Base-by-base conservation (phyloP, 2,113 vertebrate genomes). In the Forbesichthys agassizii region DNA sequence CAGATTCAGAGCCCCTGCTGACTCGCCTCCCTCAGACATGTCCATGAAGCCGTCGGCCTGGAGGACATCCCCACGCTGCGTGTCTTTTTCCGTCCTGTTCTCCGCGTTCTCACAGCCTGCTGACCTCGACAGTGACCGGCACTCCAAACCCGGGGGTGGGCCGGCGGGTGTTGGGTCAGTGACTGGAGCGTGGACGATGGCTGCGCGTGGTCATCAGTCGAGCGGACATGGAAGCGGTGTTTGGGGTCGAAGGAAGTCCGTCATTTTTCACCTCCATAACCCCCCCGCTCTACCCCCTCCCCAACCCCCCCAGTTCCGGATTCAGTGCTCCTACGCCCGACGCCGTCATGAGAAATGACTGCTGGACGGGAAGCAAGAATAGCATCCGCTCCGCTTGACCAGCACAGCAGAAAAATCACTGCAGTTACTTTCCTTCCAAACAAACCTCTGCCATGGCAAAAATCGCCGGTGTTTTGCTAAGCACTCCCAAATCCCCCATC, bases 121-220 rank as follows among this genome's bases (percentile, higher is more conserved):
- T 86, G 84, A 77, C 89, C 86, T 71, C 76, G 73, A 20, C 56
- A 63, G 10, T 58, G 80, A 86, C 84, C 82, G 68, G 75, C 66
- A 47, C 81, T 75, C 73, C 68, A 61, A 18, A 11, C 13, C 27
- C 11, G 20, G 27, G 16, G 33, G 27, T 51, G 27, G 27, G 20
- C 69, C 60, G 13, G 56, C 69, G 62, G 13, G 56, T 58, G 66
- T 33, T 27, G 80, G 83, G 83, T 88, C 82, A 74, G 36, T 75
- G 80, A 71, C 88, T 70, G 80, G 80, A 85, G 79, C 36, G 66
- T 73, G 80, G 83, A 90, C 79, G 77, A 74, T 42, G 68, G 77
- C 75, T 42, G 68, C 67, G 54, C 61, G 53, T 70, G 75, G 78
- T 87, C 81, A 85, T 85, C 77, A 68, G 75, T 81, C 81, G 80